phyloP scores from a whole-genome alignment of 2,797 vertebrate species.

The Sebastiscus albofasciatus region DNA sequence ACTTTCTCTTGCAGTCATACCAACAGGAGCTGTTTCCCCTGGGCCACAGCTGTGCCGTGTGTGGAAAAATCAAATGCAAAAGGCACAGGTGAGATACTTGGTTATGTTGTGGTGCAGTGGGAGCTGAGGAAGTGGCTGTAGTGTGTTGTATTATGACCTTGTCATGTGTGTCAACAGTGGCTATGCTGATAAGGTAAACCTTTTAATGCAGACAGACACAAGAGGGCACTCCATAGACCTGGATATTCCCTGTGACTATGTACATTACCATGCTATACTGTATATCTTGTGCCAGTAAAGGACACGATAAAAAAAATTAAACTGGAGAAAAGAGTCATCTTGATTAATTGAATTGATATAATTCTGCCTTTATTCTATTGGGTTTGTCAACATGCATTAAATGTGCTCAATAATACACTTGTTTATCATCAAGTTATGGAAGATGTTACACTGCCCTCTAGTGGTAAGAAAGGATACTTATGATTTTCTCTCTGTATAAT shows the following conservation, averaged over 20 bases:
- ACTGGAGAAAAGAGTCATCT: background rate
- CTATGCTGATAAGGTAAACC: background rate
- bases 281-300: background rate
- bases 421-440: background rate
- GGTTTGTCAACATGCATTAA: background rate
- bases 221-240: background rate
- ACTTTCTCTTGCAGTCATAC: constrained; percentile 79
- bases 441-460: constrained; percentile 34
- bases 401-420: background rate
- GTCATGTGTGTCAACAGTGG: background rate
- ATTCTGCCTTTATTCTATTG: background rate
- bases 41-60: constrained; percentile 94
- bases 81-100: constrained; percentile 89
- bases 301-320: background rate
- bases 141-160: background rate
- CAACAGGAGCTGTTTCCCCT: constrained; percentile 93
- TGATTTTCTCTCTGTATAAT: background rate
- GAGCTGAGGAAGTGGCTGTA: background rate
- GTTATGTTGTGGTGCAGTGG: background rate
- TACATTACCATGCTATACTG: fast-evolving
- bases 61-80: constrained; percentile 96
- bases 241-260: background rate
- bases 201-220: background rate
- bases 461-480: constrained; percentile 11
- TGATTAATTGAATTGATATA: background rate